Base-by-base conservation (phyloP, 2,888 invertebrate genomes). In the Aricia artaxerxes region DNA sequence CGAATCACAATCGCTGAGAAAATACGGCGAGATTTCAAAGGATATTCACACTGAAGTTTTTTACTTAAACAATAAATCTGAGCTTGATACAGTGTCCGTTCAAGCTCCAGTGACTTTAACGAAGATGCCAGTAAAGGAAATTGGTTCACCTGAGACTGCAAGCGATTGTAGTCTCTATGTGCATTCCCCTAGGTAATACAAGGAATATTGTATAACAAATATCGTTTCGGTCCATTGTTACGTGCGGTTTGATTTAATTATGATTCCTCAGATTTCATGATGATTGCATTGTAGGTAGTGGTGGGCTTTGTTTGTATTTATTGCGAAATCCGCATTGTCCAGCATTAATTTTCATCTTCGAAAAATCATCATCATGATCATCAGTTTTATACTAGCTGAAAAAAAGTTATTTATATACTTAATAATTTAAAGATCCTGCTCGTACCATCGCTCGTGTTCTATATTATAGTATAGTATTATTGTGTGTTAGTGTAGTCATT, bases 81-180 rank as follows among this genome's bases (percentile, higher is more conserved):
- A 77, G 81, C 79, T 81, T 76, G 79, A 80, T 83, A 81, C 78
- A 82, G 80, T 84, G 84, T 83, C 82, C 82, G 80, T 82, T 82
- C 81, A 81, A 81, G 84, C 84, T 83, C 80, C 83, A 83, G 81
- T 84, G 85, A 83, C 79, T 84, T 82, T 83, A 84, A 82, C 83
- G 81, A 80, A 81, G 82, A 83, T 80, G 81, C 79, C 80, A 77
- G 76, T 79, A 75, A 78, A 53, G 81, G 79, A 81, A 84, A 83
- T 83, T 82, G 81, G 81, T 83, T 84, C 82, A 82, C 82, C 81
- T 82, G 81, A 72, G 78, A 77, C 75, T 81, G 78, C 82, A 80
- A 78, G 78, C 81, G 81, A 83, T 81, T 80, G 78, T 80, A 80
- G 78, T 79, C 82, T 64, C 77, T 77, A 79, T 78, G 44, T 31